Evolutionary conservation across 2,113 vertebrate species (phyloP).

Genomic region (Calidris pygmaea): DNA sequence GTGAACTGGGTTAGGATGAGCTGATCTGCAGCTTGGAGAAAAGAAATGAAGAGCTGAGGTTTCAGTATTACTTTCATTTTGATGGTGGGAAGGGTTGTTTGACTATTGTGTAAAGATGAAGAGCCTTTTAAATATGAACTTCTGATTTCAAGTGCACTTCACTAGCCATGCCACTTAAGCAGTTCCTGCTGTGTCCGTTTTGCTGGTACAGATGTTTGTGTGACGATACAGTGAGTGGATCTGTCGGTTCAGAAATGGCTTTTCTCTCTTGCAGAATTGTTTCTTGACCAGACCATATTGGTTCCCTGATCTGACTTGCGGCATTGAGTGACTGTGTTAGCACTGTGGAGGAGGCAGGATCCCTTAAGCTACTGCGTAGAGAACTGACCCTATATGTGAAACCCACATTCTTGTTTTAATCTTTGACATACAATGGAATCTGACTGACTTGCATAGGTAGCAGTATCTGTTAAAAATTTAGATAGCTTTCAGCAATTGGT

Average conservation of each 20-base stretch:
- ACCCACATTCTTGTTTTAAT: not conserved
- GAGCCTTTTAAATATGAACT: slow-evolving; percentile 30
- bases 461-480: not conserved
- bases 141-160: slow-evolving; percentile 51
- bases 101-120: not conserved
- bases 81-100: not conserved
- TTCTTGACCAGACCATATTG: accelerated
- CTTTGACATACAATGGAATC: not conserved
- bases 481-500: not conserved
- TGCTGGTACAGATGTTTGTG: slow-evolving; percentile 25
- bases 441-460: not conserved
- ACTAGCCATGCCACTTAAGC: not conserved
- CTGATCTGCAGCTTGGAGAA: not conserved
- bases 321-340: not conserved
- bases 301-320: not conserved
- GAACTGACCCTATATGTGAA: not conserved
- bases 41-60: not conserved
- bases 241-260: not conserved
- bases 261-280: not conserved
- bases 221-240: not conserved
- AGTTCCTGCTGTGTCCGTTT: slow-evolving; percentile 22
- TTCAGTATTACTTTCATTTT: not conserved
- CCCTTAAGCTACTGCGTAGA: not conserved
- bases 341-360: not conserved
- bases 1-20: not conserved